Conservation (phyloP, 2,113 vertebrate species). For the Equus przewalskii region DNA sequence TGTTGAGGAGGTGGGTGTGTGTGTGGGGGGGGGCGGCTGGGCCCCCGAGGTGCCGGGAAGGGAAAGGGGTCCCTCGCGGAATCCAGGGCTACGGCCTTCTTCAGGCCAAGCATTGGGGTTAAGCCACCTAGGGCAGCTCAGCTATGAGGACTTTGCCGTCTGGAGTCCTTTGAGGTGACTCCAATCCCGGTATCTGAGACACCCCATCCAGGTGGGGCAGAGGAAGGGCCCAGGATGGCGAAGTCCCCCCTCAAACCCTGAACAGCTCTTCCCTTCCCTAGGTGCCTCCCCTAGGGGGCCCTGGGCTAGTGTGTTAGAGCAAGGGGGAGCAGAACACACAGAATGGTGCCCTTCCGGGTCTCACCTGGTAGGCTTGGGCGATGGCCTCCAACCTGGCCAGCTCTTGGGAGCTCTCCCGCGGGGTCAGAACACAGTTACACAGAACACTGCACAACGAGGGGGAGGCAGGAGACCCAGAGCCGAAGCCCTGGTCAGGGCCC, state of each 20-base stretch:
- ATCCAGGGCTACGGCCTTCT: background rate
- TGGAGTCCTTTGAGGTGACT: too few species aligned
- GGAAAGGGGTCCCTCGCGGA: background rate
- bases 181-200: background rate
- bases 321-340: fast-evolving
- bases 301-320: background rate
- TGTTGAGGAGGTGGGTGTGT: background rate
- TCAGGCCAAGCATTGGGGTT: background rate
- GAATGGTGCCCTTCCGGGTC: background rate
- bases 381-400: conserved; percentile 85
- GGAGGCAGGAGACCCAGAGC: background rate
- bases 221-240: background rate
- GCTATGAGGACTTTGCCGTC: background rate
- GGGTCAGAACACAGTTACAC: conserved; percentile 92
- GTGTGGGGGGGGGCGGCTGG: background rate
- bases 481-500: background rate
- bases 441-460: conserved; percentile 86
- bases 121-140: background rate
- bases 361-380: conserved; percentile 92
- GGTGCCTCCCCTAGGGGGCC: background rate
- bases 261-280: background rate
- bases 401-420: conserved; percentile 88
- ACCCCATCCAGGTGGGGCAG: background rate
- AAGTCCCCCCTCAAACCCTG: background rate
- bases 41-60: background rate